Evolutionary conservation across 2,888 invertebrate genomes (phyloP).

Genomic region (Eristalinus aeneus): DNA sequence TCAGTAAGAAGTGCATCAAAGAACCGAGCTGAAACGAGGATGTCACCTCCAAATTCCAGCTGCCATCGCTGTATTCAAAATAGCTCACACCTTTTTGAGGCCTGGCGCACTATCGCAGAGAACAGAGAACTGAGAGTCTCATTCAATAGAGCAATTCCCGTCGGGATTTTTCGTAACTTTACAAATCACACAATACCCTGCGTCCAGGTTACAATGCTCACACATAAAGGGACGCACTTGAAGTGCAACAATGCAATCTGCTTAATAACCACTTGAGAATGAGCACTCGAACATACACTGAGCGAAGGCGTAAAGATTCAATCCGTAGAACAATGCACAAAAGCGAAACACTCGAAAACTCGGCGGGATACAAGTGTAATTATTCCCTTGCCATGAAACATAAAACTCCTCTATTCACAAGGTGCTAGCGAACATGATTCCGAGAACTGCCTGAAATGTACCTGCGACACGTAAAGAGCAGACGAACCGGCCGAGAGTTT

Average conservation of each 20-base stretch:
- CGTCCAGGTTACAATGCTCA: conserved; percentile 36
- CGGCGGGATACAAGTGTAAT: conserved; percentile 71
- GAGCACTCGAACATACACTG: conserved; percentile 42
- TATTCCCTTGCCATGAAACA: conserved; percentile 46
- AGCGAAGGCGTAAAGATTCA: conserved; percentile 73
- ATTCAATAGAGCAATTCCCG: conserved; percentile 20
- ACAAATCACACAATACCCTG: conserved; percentile 49
- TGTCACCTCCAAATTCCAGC: conserved; percentile 33
- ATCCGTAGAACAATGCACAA: conserved; percentile 73
- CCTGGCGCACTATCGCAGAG: conserved; percentile 36
- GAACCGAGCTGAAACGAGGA: too few species aligned
- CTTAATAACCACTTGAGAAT: conserved; percentile 75
- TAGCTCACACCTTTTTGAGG: conserved; percentile 44
- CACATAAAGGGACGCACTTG: conserved; percentile 56
- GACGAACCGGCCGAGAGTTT: conserved; percentile 6
- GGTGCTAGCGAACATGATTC: conserved; percentile 42
- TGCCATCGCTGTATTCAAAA: conserved; percentile 46
- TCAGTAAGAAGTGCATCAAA: conserved; percentile 28
- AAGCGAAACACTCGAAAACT: conserved; percentile 74
- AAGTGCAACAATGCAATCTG: conserved; percentile 72
- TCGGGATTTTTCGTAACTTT: conserved; percentile 60
- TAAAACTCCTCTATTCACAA: conserved; percentile 41
- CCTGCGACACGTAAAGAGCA: conserved; percentile 22
- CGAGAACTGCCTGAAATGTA: conserved; percentile 28
- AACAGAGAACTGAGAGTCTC: too few species aligned